Conservation (phyloP, 2,113 vertebrate species). For the Picathartes gymnocephalus region DNA sequence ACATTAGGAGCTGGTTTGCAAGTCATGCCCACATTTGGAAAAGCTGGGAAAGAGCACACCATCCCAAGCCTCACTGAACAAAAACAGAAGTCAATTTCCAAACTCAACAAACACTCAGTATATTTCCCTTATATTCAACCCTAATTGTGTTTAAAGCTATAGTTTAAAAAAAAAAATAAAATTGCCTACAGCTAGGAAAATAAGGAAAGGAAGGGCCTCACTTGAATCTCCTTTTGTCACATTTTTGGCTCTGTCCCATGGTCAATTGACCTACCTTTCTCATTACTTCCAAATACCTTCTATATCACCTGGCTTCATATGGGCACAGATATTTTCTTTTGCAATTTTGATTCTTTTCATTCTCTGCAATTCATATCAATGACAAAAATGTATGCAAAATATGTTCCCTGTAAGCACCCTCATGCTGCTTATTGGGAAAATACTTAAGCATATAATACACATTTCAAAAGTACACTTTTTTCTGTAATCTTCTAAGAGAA, state of each 20-base stretch:
- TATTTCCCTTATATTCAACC: not conserved
- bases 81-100: not conserved
- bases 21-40: not conserved
- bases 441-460: not conserved
- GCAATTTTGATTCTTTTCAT: not conserved
- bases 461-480: not conserved
- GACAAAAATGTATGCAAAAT: not conserved
- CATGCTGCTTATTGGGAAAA: not conserved
- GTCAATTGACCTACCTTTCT: not conserved
- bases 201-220: not conserved
- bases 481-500: constrained; percentile 13
- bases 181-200: not conserved
- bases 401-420: not conserved
- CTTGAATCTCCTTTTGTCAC: not conserved
- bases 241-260: not conserved
- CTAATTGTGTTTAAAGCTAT: not conserved
- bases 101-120: not conserved
- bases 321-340: not conserved
- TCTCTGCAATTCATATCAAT: not conserved
- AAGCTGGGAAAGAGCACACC: not conserved
- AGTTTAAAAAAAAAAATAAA: not conserved
- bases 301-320: not conserved
- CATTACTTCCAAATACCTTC: not conserved
- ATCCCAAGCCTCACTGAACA: not conserved
- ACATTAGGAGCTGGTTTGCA: not conserved